Evolutionary conservation across 2,113 vertebrate genomes (phyloP).

Genomic region (Bubo scandiacus): DNA sequence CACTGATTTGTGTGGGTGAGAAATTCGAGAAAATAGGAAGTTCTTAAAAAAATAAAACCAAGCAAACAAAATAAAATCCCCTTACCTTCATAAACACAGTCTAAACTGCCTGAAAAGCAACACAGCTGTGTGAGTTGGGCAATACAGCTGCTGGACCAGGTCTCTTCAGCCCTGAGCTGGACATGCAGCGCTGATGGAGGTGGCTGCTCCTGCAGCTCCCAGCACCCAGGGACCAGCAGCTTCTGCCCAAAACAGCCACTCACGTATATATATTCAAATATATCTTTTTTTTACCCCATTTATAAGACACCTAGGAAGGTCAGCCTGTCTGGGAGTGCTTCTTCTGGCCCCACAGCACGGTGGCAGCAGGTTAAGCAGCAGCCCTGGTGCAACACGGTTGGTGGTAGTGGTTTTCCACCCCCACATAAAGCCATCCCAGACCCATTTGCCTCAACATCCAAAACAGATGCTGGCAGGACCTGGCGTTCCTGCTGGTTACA

Average conservation of each 20-base stretch:
- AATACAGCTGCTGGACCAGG: accelerated
- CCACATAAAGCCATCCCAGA: background rate
- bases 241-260: background rate
- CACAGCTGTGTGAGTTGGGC: accelerated
- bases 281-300: background rate
- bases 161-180: background rate
- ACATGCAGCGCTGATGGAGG: background rate
- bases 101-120: background rate
- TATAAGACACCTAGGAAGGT: background rate
- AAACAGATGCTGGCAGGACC: background rate
- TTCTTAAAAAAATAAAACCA: background rate
- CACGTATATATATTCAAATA: background rate
- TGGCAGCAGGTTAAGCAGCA: background rate
- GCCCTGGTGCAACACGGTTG: too few relatives aligned
- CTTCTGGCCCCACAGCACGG: accelerated
- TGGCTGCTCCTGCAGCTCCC: background rate
- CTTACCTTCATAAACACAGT: background rate
- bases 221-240: background rate
- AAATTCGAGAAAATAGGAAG: background rate
- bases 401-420: background rate
- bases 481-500: background rate
- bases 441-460: background rate
- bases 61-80: background rate
- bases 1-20: background rate
- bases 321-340: background rate